Evolutionary conservation across 1,140 invertebrate species (phyloP), one percentile per base, ranked within the genome.

Genomic region (Protaetia brevitarsis): DNA sequence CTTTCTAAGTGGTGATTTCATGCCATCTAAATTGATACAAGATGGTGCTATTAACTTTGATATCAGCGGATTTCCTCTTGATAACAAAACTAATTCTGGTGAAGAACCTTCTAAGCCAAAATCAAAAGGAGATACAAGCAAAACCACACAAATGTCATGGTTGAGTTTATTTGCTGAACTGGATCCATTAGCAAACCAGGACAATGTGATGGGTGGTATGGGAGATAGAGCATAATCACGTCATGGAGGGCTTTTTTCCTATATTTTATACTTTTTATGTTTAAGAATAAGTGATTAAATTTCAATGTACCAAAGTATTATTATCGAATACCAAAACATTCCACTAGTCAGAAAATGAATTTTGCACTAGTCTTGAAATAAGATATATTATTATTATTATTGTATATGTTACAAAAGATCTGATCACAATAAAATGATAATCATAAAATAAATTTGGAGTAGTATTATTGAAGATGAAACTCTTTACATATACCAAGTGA

Each of bases 1-100:
- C 62, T 74, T 74, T 34, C n/a, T n/a, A n/a, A n/a, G n/a, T n/a
- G n/a, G n/a, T n/a, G n/a, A n/a, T n/a, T n/a, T n/a, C n/a, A n/a
- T 78, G 73, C 77, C 77, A 21, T 78, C 41, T 6, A 6, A 19
- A 8, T 51, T 51, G 16, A 6, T 51, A 13, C 41, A 51, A 51
- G 41, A 51, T 13, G 61, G 19, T 5, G n/a, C n/a, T n/a, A 51
- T 51, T 6, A 51, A 51, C 21, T 51, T 51, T 51, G 16, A 51
- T 7, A 6, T 19, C 6, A 19, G 21, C 16, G 41, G 21, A 51
- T 51, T 51, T n/a, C n/a, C n/a, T n/a, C n/a, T n/a, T n/a, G n/a
- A n/a, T n/a, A 6, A 34, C 7, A n/a, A 34, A 34, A 34, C n/a
- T 34, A 34, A 34, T 34, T 34, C n/a, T 34, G 31, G n/a, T 7